A percentile compares a stretch with the other conserved stretches of the same genome.
These are phyloP conservation scores for Climacteris rufus DNA, from an alignment of 2,113 vertebrate genomes.

Conservation along the genomic window DNA sequence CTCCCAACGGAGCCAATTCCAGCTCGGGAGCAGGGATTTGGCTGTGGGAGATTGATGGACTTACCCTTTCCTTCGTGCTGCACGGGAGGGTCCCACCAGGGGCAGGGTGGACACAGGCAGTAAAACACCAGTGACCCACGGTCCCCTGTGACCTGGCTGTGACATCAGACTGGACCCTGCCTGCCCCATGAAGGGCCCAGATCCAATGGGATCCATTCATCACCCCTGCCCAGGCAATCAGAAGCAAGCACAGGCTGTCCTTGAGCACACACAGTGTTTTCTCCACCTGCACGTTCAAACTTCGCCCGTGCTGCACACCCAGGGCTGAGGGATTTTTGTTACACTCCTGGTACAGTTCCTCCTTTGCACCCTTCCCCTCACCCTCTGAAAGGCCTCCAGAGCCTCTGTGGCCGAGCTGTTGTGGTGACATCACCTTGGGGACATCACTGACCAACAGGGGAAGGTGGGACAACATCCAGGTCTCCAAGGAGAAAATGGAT, in stretches of 20 bases:
- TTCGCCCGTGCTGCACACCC: accelerated
- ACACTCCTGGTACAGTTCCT: accelerated
- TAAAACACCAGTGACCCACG: accelerated
- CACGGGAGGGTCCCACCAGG: background rate
- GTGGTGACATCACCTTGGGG: background rate
- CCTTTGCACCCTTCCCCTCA: background rate
- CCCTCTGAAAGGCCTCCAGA: background rate
- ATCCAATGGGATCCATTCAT: background rate
- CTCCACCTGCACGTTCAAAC: accelerated
- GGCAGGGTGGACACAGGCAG: accelerated
- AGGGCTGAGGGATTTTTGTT: too few relatives aligned
- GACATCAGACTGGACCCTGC: background rate
- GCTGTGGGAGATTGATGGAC: background rate
- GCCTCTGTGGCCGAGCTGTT: accelerated
- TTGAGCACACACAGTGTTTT: accelerated
- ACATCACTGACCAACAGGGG: accelerated
- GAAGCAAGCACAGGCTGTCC: background rate
- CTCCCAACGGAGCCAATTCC: accelerated
- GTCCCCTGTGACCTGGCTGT: background rate
- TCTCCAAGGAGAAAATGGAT: background rate
- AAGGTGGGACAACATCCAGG: background rate
- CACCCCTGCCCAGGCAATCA: background rate
- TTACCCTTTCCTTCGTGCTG: background rate
- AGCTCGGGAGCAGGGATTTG: background rate
- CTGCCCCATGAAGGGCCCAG: background rate